phyloP scores from a whole-genome alignment of 2,113 vertebrate genomes.

The Sterrhoptilus dennistouni region DNA sequence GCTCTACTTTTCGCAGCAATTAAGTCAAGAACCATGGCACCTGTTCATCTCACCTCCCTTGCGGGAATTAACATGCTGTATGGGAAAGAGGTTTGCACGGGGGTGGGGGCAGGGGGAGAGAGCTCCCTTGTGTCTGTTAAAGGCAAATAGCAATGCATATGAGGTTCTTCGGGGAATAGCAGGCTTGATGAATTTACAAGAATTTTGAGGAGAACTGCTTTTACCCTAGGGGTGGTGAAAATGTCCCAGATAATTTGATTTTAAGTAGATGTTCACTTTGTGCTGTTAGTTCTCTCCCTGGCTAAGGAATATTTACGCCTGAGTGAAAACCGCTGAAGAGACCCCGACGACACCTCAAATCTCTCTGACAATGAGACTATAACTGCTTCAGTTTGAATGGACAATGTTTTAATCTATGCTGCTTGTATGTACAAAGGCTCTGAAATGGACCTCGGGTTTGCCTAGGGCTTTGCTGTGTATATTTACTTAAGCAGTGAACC shows the following conservation, averaged over 20 bases:
- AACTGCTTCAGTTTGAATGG: conserved; percentile 12
- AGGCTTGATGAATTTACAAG: conserved; percentile 7
- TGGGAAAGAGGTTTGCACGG: neutral
- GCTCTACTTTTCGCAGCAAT: conserved; percentile 32
- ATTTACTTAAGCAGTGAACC: conserved; percentile 56
- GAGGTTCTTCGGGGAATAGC: neutral
- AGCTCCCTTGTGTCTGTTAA: neutral
- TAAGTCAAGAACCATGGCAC: conserved; percentile 39
- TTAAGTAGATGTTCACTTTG: conserved; percentile 46
- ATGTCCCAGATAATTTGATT: conserved; percentile 37
- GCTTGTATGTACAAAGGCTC: neutral
- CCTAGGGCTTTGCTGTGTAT: conserved; percentile 31
- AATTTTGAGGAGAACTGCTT: conserved; percentile 27
- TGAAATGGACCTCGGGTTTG: conserved; percentile 33
- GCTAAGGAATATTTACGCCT: neutral
- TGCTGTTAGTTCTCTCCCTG: neutral
- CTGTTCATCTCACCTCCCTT: conserved; percentile 4
- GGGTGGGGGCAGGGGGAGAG: neutral
- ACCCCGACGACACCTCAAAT: neutral
- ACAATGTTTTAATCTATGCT: conserved; percentile 23
- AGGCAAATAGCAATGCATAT: neutral
- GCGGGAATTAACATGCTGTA: neutral
- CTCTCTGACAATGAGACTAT: conserved; percentile 35
- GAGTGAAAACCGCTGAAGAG: conserved; percentile 17
- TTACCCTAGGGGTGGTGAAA: conserved; percentile 18